These are phyloP conservation scores for Pluvianellus socialis DNA, from an alignment of 2,113 vertebrate genomes.

Conservation along the genomic window DNA sequence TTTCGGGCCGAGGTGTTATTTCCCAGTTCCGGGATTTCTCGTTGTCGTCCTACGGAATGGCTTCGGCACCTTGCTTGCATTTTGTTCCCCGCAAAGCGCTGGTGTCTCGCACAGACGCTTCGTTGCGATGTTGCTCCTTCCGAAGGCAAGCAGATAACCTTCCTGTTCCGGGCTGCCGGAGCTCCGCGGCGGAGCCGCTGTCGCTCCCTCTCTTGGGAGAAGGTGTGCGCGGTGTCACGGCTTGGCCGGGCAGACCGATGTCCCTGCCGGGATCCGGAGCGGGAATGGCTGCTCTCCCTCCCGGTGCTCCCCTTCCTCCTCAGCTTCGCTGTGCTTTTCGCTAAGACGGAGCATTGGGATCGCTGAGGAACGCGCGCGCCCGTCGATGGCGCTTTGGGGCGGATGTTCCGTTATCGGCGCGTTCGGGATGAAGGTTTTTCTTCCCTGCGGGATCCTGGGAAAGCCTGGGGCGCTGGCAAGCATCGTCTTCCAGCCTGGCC, in stretches of 20 bases:
- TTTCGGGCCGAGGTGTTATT: not conserved
- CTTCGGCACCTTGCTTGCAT: not conserved
- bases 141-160: accelerated
- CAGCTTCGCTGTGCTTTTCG: not conserved
- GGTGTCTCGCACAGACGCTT: not conserved
- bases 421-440: no score
- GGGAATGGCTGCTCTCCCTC: not conserved
- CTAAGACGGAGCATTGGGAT: accelerated
- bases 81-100: not conserved
- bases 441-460: not conserved
- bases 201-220: not conserved
- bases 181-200: not conserved
- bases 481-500: not conserved
- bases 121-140: not conserved
- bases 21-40: not conserved
- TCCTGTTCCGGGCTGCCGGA: not conserved
- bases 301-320: not conserved
- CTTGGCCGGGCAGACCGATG: accelerated
- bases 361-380: accelerated
- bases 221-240: not conserved
- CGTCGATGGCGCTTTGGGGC: accelerated
- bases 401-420: accelerated
- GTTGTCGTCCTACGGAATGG: accelerated
- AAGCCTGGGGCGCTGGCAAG: accelerated
- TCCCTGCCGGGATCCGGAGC: accelerated